Percentiles rank a stretch among this genome's conserved stretches.
Evolutionary conservation across 2,888 invertebrate species (phyloP).

Genomic region (Drosophila sordidapex): DNA sequence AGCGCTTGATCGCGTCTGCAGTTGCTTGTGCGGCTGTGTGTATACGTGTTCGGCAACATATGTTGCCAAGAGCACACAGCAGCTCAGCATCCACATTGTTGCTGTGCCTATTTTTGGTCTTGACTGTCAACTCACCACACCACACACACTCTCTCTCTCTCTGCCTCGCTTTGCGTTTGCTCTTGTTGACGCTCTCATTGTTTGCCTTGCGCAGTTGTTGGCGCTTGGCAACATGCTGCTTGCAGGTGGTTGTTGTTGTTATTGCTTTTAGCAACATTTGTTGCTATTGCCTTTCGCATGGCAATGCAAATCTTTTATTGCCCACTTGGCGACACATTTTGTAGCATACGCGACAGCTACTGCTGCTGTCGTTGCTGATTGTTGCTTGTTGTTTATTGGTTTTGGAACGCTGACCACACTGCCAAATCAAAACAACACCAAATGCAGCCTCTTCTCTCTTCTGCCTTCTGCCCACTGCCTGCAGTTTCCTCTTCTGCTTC

Average conservation of each 20-base stretch:
- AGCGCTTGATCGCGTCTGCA: slow-evolving; percentile 51
- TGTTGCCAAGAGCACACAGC: slow-evolving; percentile 49
- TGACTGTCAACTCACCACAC: slow-evolving; percentile 49
- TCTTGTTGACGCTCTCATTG: slow-evolving; percentile 1
- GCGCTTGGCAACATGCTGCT: slow-evolving; percentile 52
- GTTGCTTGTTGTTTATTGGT: slow-evolving; percentile 17
- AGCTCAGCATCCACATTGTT: slow-evolving; percentile 57
- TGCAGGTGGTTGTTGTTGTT: slow-evolving; percentile 47
- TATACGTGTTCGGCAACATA: slow-evolving; percentile 44
- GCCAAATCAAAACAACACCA: slow-evolving; percentile 56
- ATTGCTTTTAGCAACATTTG: slow-evolving; percentile 40
- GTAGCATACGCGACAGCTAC: slow-evolving; percentile 21
- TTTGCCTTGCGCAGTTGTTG: slow-evolving; percentile 46
- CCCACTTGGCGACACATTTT: slow-evolving; percentile 50
- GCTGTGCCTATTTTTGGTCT: slow-evolving; percentile 20
- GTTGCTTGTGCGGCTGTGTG: slow-evolving; percentile 16
- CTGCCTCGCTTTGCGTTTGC: not conserved
- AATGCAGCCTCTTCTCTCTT: slow-evolving; percentile 19
- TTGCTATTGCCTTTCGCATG: slow-evolving; percentile 27
- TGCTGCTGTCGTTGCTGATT: slow-evolving; percentile 16
- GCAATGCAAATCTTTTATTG: slow-evolving; percentile 44
- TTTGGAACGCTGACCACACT: slow-evolving; percentile 22
- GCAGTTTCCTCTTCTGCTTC: not conserved
- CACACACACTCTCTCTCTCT: slow-evolving; percentile 1
- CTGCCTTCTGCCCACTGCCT: not conserved